Base-by-base conservation (phyloP, 2,113 vertebrate species). In the Riparia riparia region DNA sequence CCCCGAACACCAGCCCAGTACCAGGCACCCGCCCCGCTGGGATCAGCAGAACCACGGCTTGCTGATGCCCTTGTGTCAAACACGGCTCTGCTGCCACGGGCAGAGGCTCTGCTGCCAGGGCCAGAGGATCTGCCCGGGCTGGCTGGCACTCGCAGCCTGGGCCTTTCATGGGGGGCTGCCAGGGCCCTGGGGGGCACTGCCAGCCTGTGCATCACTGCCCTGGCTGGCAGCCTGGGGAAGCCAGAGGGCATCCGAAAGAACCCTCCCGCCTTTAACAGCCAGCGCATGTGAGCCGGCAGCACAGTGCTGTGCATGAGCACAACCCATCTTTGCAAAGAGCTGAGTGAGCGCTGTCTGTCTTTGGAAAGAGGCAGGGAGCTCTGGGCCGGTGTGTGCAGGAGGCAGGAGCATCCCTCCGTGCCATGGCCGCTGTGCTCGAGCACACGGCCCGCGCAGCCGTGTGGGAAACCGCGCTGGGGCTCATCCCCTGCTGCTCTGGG, bases 391-490 rank as follows among this genome's bases (percentile, higher is more conserved):
- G n/a, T n/a, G 58, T 3, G 5, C 4, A 10, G 44, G 21, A 60
- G 82, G 72, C 19, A 15, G 69, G 51, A 37, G 21, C 32, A 29
- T 7, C 44, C 45, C 42, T 42, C 37, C 17, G 11, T 32, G 63
- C 72, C 84, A 17, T 1, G 37, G 44, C 44, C 1, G 0, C 9
- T 18, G 24, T 45, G 63, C 22, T 64, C 3, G 1, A n/a, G 47
- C 32, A 7, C 51, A 50, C 1, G 2, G 56, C 12, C 51, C 13
- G 1, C 1, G 5, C 25, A 50, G 20, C 25, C 2, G 0, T 9
- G 19, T 4, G 22, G 42, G 56, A 57, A 74, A 17, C 24, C 0
- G 6, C 8, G 13, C 80, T 47, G n/a, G 18, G 12, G 32, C 50
- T 65, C 64, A 50, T 16, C 24, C 32, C 20, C 39, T 39, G 60